These are phyloP conservation scores for Pelecanus crispus DNA, from an alignment of 2,113 vertebrate genomes.

Conservation along the genomic window DNA sequence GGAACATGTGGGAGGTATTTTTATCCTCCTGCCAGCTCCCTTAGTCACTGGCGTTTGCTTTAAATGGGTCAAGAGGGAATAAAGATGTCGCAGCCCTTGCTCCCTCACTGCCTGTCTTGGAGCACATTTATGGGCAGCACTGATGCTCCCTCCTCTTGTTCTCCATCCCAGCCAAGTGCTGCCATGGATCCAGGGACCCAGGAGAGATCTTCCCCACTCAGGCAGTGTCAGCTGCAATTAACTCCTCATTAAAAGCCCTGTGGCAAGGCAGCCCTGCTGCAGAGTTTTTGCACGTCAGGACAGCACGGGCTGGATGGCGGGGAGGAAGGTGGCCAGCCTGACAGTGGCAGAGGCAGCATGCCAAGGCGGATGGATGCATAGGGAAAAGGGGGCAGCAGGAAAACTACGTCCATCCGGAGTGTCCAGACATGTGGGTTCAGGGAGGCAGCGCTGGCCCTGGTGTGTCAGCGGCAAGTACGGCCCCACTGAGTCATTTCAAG, in stretches of 20 bases:
- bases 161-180: neutral
- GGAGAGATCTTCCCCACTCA: neutral
- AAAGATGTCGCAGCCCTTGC: conserved; percentile 6
- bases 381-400: neutral
- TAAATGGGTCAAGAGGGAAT: conserved; percentile 68
- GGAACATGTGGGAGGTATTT: conserved; percentile 49
- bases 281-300: neutral
- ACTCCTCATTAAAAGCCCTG: neutral
- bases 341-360: neutral
- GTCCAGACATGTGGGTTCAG: neutral
- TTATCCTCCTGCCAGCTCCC: conserved; percentile 33
- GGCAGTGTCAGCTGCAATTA: neutral
- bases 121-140: neutral
- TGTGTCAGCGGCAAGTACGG: neutral
- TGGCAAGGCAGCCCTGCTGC: neutral
- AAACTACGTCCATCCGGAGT: rapidly evolving
- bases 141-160: neutral
- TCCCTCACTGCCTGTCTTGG: neutral
- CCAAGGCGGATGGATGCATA: rapidly evolving
- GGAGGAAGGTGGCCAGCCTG: neutral
- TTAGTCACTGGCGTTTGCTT: conserved; percentile 30
- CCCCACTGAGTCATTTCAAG: neutral
- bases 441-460: neutral
- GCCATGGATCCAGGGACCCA: neutral
- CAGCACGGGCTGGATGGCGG: neutral